Base-by-base conservation (phyloP, 1,140 invertebrate genomes). In the Sitobion miscanthi region DNA sequence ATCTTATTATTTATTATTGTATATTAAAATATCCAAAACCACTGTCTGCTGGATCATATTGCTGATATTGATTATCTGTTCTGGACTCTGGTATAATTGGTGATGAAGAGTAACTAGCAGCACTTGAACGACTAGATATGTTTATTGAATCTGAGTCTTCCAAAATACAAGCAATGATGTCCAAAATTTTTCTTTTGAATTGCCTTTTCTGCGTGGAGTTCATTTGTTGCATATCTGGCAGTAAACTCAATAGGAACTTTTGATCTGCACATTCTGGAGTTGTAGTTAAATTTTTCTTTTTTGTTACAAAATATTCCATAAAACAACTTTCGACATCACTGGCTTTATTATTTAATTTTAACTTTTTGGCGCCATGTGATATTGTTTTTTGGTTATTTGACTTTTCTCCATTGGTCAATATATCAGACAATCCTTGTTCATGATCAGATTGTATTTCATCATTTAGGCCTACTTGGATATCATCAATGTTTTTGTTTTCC, bases 251-350 rank as follows among this genome's bases (percentile, higher is more conserved):
- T 7, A 38, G 21, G 42, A 83, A 83, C 20, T 83, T 83, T 83
- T 83, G 82, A 83, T 83, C 82, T 83, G 82, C 82, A 83, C 17
- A 83, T 83, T 83, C 35, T 83, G 38, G 38, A 20, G 82, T 42
- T 38, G 38, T 42, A 17, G 69, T 25, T 6, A 82, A 42, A 20
- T 42, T 83, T 21, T 83, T 83, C 38, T 83, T 83, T 83, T 83
- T 83, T 42, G 38, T 42, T 83, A 45, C 20, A 42, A 83, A 83
- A 38, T 83, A 83, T 42, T 83, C 82, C 17, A 83, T 83, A 25
- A 83, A 83, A 17, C 82, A 83, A 83, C 42, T 83, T 42, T 83
- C 82, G 38, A 83, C 82, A 83, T 83, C 82, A 83, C 82, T 83
- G 38, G 42, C 6, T 42, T 42, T 83, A 82, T n/a, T 82, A 42